These are phyloP conservation scores for Phthorimaea operculella DNA, from an alignment of 1,140 invertebrate species.

Conservation along the genomic window DNA sequence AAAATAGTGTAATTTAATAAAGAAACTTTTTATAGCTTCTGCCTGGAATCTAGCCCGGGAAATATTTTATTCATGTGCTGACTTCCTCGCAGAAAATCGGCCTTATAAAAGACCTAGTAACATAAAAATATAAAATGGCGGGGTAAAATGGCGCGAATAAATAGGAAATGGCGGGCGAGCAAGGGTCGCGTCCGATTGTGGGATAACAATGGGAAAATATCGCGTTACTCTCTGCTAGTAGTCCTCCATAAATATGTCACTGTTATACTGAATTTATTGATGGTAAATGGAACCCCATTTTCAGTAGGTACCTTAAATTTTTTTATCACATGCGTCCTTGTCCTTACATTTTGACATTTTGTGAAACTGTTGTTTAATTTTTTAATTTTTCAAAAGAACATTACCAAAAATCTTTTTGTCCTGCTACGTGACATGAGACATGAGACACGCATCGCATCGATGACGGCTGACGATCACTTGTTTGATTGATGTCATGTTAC, in stretches of 20 bases:
- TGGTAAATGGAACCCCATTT: not conserved
- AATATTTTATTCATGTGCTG: conserved; percentile 1
- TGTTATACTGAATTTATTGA: not conserved
- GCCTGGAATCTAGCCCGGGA: not conserved
- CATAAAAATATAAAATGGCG: conserved; percentile 1
- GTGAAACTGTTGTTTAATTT: too few species aligned
- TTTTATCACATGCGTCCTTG: too few species aligned
- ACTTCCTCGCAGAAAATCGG: not conserved
- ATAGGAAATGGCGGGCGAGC: not conserved
- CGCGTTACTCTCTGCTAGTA: not conserved
- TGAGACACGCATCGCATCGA: too few species aligned
- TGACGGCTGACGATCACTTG: too few species aligned
- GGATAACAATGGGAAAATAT: conserved; percentile 1
- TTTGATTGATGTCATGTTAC: too few species aligned
- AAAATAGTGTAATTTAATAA: too few species aligned
- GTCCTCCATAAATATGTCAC: not conserved
- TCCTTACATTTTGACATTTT: not conserved
- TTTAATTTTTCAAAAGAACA: too few species aligned
- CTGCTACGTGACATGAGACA: too few species aligned
- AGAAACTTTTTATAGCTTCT: too few species aligned
- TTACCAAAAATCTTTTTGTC: too few species aligned
- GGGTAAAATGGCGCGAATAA: not conserved
- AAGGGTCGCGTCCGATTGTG: not conserved
- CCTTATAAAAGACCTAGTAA: not conserved
- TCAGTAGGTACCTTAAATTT: too few species aligned